These are phyloP conservation scores for Perca flavescens DNA, from an alignment of 2,113 vertebrate species.

Conservation along the genomic window DNA sequence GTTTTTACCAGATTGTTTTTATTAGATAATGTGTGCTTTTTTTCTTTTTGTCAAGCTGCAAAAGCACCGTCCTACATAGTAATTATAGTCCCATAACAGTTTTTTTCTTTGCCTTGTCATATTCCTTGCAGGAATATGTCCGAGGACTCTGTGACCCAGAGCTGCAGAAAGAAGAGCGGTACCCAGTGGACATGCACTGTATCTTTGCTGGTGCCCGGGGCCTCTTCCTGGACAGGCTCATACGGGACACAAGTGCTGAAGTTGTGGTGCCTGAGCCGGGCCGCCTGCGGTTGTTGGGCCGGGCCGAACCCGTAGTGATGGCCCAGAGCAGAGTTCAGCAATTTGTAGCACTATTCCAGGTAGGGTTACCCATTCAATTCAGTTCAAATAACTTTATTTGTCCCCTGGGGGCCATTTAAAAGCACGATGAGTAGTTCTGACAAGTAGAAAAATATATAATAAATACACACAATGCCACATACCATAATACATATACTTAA, in stretches of 20 bases:
- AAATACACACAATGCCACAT: too few species aligned
- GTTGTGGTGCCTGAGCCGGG: conserved; percentile 90
- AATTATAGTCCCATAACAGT: background rate
- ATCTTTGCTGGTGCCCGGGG: conserved; percentile 92
- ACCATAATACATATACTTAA: too few species aligned
- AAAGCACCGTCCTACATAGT: background rate
- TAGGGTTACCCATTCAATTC: conserved; percentile 4
- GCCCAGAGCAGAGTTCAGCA: conserved; percentile 95
- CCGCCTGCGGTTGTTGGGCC: conserved; percentile 87
- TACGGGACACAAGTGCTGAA: conserved; percentile 94
- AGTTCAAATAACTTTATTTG: too few species aligned
- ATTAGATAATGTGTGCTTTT: background rate
- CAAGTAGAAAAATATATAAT: too few species aligned
- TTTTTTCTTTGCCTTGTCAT: conserved; percentile 8
- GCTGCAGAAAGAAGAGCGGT: conserved; percentile 90
- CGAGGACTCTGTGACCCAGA: conserved; percentile 97
- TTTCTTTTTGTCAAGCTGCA: background rate
- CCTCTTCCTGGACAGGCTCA: conserved; percentile 91
- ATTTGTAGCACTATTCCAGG: conserved; percentile 92
- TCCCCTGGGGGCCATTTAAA: too few species aligned
- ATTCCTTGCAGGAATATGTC: conserved; percentile 89
- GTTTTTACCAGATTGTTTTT: background rate
- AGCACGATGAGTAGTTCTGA: too few species aligned
- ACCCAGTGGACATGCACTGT: conserved; percentile 97
- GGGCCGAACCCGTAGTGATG: conserved; percentile 94